Conservation (phyloP, 2,888 invertebrate species). For the Lochmaea capreae region DNA sequence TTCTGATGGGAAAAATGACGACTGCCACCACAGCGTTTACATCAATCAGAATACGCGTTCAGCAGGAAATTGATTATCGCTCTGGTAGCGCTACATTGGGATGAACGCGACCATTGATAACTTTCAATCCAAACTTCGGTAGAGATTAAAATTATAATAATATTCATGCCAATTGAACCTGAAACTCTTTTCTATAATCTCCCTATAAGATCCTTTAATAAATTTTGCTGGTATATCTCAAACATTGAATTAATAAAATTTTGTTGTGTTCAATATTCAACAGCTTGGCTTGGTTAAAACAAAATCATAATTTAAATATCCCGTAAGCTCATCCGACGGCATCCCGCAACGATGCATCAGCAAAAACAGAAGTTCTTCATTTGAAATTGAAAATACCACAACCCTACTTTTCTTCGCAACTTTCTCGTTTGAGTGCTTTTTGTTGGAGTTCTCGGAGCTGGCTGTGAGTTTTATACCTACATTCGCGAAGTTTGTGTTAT, state of each 20-base stretch:
- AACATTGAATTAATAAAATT: not conserved
- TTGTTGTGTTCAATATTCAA: slow-evolving; percentile 11
- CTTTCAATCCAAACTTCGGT: too few relatives aligned
- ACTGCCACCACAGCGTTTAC: too few relatives aligned
- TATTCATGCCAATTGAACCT: too few relatives aligned
- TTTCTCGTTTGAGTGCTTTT: not conserved
- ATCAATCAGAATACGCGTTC: too few relatives aligned
- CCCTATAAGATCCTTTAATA: too few relatives aligned
- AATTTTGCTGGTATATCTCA: not conserved
- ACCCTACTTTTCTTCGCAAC: not conserved
- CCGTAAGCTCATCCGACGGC: not conserved
- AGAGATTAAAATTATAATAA: too few relatives aligned
- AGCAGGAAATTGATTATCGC: too few relatives aligned
- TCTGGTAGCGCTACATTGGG: too few relatives aligned
- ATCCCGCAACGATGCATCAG: slow-evolving; percentile 11
- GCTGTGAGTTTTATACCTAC: not conserved
- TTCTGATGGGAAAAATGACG: too few relatives aligned
- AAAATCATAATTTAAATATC: slow-evolving; percentile 13
- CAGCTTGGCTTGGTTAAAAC: slow-evolving; percentile 1
- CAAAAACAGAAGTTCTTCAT: slow-evolving; percentile 10
- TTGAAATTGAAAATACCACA: slow-evolving; percentile 8
- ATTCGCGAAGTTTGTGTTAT: not conserved
- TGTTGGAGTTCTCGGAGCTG: not conserved
- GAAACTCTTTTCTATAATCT: too few relatives aligned
- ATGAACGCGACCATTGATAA: too few relatives aligned